Conservation (phyloP, 2,797 vertebrate genomes). For the Gallinago solitaria region DNA sequence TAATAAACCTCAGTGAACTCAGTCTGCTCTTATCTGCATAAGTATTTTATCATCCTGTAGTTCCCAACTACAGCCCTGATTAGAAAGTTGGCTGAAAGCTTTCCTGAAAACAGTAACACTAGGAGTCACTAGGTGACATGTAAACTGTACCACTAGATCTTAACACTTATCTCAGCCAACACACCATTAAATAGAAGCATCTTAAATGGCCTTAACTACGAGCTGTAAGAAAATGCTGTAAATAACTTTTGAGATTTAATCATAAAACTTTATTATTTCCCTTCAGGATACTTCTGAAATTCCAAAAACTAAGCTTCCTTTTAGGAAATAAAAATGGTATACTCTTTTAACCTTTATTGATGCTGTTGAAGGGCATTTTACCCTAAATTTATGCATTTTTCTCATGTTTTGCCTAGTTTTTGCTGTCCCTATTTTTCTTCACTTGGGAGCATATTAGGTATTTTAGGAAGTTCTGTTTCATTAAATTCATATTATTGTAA, state of each 20-base stretch:
- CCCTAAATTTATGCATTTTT: not conserved
- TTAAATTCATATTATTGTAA: not conserved
- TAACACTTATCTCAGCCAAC: not conserved
- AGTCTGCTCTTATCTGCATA: not conserved
- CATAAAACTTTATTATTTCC: not conserved
- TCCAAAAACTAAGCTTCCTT: not conserved
- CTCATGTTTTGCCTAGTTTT: not conserved
- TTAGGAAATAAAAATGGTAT: not conserved
- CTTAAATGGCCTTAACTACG: not conserved
- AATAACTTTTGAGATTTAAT: not conserved
- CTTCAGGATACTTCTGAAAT: not conserved
- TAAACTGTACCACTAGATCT: not conserved
- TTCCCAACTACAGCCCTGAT: not conserved
- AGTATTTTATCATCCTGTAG: not conserved
- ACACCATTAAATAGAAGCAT: not conserved
- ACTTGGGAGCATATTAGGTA: not conserved
- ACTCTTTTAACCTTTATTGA: not conserved
- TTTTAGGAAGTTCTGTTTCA: not conserved
- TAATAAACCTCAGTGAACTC: not conserved
- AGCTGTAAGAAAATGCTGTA: not conserved
- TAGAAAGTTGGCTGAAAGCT: not conserved
- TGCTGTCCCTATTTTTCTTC: not conserved
- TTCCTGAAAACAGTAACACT: not conserved
- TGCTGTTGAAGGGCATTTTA: not conserved
- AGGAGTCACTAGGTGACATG: not conserved